Conservation (phyloP, 2,888 invertebrate species). For the Hyles lineata region DNA sequence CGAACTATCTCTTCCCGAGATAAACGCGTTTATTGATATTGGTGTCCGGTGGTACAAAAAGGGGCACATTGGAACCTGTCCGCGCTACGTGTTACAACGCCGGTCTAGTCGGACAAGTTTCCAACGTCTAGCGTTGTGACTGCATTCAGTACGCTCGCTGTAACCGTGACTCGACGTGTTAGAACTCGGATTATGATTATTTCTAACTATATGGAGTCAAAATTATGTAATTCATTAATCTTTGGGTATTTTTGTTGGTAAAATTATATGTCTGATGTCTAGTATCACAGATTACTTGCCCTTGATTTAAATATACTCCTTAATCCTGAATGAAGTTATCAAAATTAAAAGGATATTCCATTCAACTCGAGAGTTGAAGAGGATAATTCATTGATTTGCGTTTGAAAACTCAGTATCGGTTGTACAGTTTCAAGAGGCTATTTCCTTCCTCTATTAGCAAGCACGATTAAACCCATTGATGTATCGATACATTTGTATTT, state of each 20-base stretch:
- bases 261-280: neutral
- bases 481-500: neutral
- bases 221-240: too few species aligned
- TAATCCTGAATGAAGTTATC: neutral
- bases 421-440: neutral
- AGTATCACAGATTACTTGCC: neutral
- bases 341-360: neutral
- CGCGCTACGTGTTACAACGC: conserved; percentile 63
- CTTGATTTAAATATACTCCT: neutral
- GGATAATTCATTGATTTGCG: neutral
- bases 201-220: neutral
- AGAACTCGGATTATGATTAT: neutral
- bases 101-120: conserved; percentile 67
- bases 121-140: conserved; percentile 31
- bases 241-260: too few species aligned
- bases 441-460: neutral
- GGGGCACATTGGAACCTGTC: conserved; percentile 61
- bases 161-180: conserved; percentile 8
- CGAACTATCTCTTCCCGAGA: conserved; percentile 60
- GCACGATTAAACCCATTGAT: neutral
- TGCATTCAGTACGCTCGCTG: neutral
- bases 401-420: neutral
- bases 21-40: conserved; percentile 72
- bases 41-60: conserved; percentile 60
- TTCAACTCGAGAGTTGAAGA: neutral